A percentile compares a stretch with the other conserved stretches of the same genome.
Conservation (phyloP, 64 coral and sea anemone genomes). For the Platygyra sinensis region DNA sequence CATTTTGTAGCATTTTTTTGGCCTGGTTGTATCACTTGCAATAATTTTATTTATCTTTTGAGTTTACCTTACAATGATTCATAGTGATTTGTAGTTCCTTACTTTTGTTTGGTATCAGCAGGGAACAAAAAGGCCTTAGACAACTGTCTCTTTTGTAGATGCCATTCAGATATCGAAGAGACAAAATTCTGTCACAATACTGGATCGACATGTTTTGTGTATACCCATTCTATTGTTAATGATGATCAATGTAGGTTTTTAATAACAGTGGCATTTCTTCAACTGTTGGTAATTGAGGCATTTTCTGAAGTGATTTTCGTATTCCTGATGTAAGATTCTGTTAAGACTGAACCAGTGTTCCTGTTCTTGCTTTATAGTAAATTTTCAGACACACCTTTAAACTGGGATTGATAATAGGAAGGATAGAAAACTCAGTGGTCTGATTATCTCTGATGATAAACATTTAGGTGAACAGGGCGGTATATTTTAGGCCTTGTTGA, state of each 20-base stretch:
- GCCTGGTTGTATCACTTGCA: too few relatives aligned
- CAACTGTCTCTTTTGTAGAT: background rate
- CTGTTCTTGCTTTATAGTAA: too few relatives aligned
- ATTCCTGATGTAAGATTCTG: background rate
- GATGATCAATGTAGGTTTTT: background rate
- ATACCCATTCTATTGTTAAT: background rate
- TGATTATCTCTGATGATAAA: too few relatives aligned
- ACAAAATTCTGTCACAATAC: background rate
- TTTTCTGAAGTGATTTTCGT: background rate
- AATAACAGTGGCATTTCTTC: background rate
- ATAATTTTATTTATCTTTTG: too few relatives aligned
- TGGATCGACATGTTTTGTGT: background rate
- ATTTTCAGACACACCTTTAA: too few relatives aligned
- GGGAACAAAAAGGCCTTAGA: background rate
- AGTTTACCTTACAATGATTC: too few relatives aligned
- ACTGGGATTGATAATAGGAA: too few relatives aligned
- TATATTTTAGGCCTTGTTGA: background rate
- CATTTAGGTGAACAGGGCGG: too few relatives aligned
- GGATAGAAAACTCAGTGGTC: too few relatives aligned
- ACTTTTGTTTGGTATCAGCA: background rate
- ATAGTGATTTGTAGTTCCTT: background rate
- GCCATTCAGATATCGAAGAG: background rate
- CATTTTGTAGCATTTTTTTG: too few relatives aligned
- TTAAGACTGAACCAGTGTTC: too few relatives aligned
- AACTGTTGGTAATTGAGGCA: background rate